Evolutionary conservation across 1,140 invertebrate species (phyloP), one percentile per base, ranked within the genome.

Genomic region (Acromyrmex charruanus): DNA sequence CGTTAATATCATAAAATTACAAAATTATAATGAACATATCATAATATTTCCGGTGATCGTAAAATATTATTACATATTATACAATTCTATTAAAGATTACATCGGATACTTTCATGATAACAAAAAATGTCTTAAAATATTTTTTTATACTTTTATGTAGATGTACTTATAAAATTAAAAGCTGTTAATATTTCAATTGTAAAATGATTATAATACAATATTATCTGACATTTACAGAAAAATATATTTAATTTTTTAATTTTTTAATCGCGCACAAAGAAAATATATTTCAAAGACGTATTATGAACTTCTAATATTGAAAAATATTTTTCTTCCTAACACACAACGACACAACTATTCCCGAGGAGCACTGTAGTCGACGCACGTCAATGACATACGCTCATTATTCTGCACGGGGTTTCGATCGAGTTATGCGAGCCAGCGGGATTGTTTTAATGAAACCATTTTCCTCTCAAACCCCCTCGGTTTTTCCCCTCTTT

Each of bases 361-460:
- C 35, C 66, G 65, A 86, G 80, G 49, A 55, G 53, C 84, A 25
- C 84, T 80, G 71, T 85, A 88, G 80, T 28, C n/a, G 25, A 71
- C 35, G 35, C 65, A 86, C 55, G 77, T 90, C 75, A 69, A 82
- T 81, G 80, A 90, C 91, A 86, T 81, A 90, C 88, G 88, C 90
- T 92, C 92, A 90, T 92, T 92, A 92, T 91, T 92, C 91, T 75
- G 86, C 91, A 92, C 88, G 89, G 85, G 87, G 87, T 92, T 92
- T 92, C 89, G 92, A 91, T 92, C 90, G 89, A 86, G 82, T 88
- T 87, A 79, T 77, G 82, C 85, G 80, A 87, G 86, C 79, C 89
- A 89, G 81, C 89, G 82, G 89, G 90, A 91, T 93, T 93, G 91
- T 92, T 92, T 93, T 93, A 93, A 93, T 88, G 91, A 93, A 93